A percentile compares a stretch with the other conserved stretches of the same genome.
Conservation (phyloP, 2,888 invertebrate species). For the Laspeyria flexula region DNA sequence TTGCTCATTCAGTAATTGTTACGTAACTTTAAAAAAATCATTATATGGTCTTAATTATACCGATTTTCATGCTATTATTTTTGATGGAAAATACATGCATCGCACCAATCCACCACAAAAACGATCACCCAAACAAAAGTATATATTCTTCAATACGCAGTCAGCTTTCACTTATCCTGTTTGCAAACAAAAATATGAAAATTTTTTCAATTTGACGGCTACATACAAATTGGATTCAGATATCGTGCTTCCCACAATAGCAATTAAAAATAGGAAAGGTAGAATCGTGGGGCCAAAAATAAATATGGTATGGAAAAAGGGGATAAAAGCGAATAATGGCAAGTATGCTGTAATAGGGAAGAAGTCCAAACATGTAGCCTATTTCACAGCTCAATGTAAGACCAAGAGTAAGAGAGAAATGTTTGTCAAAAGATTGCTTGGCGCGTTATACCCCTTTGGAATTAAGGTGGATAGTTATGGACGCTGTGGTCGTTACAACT, state of each 20-base stretch:
- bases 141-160: constrained; percentile 74
- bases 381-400: constrained; percentile 75
- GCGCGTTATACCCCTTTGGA: constrained; percentile 51
- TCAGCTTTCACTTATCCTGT: constrained; percentile 72
- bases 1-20: constrained; percentile 69
- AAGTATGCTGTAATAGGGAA: constrained; percentile 47
- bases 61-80: constrained; percentile 69
- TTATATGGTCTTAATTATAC: constrained; percentile 53
- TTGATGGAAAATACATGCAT: constrained; percentile 66
- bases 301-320: constrained; percentile 42
- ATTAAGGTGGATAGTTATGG: constrained; percentile 84
- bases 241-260: constrained; percentile 66
- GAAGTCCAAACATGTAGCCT: constrained; percentile 73
- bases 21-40: constrained; percentile 56
- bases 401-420: constrained; percentile 59
- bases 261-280: constrained; percentile 57
- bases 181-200: constrained; percentile 60
- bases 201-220: constrained; percentile 77
- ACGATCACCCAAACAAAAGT: constrained; percentile 67
- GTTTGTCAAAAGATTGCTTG: constrained; percentile 54
- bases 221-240: constrained; percentile 77
- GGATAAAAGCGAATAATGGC: constrained; percentile 50
- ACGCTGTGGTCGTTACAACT: constrained; percentile 74
- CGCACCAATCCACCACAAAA: constrained; percentile 50
- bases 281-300: constrained; percentile 65